Base-by-base conservation (phyloP, 2,888 invertebrate genomes). In the Stictocephala bisonia region DNA sequence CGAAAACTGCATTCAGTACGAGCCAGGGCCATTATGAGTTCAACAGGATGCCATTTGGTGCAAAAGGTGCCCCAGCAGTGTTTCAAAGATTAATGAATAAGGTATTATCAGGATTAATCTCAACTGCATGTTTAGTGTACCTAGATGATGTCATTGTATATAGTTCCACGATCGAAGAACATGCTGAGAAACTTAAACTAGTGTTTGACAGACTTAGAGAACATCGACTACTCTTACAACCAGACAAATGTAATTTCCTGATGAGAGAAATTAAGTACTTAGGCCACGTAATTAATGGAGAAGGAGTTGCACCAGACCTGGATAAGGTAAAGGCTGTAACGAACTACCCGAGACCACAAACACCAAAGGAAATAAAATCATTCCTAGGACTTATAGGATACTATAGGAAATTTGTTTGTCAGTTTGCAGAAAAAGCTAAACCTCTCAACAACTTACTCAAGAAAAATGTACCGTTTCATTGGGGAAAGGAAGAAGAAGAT, bases 1-100 rank as follows among this genome's bases (percentile, higher is more conserved):
- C n/a, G n/a, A n/a, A n/a, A n/a, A 78, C 78, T 15, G 82, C 80
- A 3, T 81, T 83, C 53, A 79, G 77, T 1, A 82, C 81, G 4
- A 78, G 78, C 0, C 2, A 76, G 76, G 79, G 80, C 2, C 78
- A 81, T 67, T 82, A 76, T 48, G 78, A 81, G 75, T 82, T 75
- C 56, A 73, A 76, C 1, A 51, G 76, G 0, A 80, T 82, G 80
- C 79, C 81, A 6, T 83, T 82, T 51, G 83, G 82, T 6, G 73
- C 82, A 1, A 69, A 75, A 13, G 80, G 80, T 50, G 79, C 80
- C 0, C 79, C 80, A 4, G 75, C 77, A 2, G 79, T 79, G 1
- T 83, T 81, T 74, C 82, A 81, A 70, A 67, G 79, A 6, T 53
- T 81, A 15, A 81, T 82, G 79, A 79, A 82, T 56, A 41, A 64